Conservation (phyloP, 2,888 invertebrate species). For the Itoplectis maculator region DNA sequence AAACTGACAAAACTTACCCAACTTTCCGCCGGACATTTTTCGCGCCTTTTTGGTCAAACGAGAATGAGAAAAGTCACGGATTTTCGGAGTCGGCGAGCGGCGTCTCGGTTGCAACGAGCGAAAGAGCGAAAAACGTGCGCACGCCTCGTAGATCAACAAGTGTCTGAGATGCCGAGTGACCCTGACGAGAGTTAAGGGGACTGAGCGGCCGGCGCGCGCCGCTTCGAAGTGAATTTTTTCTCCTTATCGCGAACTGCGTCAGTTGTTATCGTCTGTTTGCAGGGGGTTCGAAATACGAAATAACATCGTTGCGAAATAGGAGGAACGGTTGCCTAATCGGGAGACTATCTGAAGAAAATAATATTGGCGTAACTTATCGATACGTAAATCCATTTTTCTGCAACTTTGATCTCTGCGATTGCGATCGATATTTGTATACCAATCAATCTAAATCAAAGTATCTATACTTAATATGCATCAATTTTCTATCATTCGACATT, state of each 20-base stretch:
- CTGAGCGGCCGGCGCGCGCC: conserved; percentile 14
- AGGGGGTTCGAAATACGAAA: conserved; percentile 61
- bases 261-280: conserved; percentile 60
- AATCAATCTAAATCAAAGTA: no score
- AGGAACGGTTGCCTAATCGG: conserved; percentile 26
- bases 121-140: conserved; percentile 41
- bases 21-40: conserved; percentile 74
- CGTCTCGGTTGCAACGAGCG: conserved; percentile 17
- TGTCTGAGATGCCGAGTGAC: conserved; percentile 50
- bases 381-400: neutral
- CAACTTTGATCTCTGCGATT: no score
- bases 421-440: no score
- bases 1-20: conserved; percentile 71
- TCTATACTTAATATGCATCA: no score
- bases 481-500: neutral
- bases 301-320: conserved; percentile 41
- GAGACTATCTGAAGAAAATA: neutral
- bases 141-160: conserved; percentile 65
- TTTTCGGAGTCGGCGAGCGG: conserved; percentile 5
- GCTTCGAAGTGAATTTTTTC: conserved; percentile 13
- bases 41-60: conserved; percentile 13
- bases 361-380: neutral
- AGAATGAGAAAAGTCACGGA: conserved; percentile 8
- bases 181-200: neutral
- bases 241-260: conserved; percentile 40